Evolutionary conservation across 2,888 invertebrate genomes (phyloP), one percentile per base, ranked within the genome.

Genomic region (Pelosia muscerda): DNA sequence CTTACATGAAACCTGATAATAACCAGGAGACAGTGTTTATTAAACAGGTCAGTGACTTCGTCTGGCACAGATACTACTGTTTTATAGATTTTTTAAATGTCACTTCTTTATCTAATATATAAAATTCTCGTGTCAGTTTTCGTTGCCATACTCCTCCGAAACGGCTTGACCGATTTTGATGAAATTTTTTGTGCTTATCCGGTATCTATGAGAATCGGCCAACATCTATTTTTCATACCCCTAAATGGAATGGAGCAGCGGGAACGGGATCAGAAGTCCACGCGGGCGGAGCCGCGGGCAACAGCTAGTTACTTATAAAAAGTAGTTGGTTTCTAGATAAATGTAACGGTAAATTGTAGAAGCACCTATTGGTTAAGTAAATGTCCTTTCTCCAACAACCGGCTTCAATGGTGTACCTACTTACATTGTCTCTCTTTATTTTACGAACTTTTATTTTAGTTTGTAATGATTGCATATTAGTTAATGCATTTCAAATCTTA

Each of bases 21-120:
- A 22, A n/a, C 2, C 0, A 31, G 23, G 13, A 54, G 22, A 54
- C 54, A 23, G 53, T 53, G 31, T 22, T 26, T 53, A 31, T 54
- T 19, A 9, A 22, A 31, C 22, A 63, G 63, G 54, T 63, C 63
- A 54, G 19, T 63, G 63, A 63, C 63, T 59, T 28, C 19, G 31
- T 63, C 54, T 9, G n/a, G 63, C 49, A 23, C 25, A 59, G 23
- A 9, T 23, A 38, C 19, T 59, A 25, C 25, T 38, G 23, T 59
- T 59, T 38, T 38, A 59, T 59, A 25, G 38, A 8, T 34, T 38
- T 59, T 23, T 38, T 23, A 34, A 23, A 58, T 13, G 34, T 23
- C 2, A 4, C 6, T 8, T 31, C 10, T 8, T 31, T n/a, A n/a
- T n/a, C n/a, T n/a, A n/a, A n/a, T n/a, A n/a, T n/a, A n/a, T n/a